phyloP scores from a whole-genome alignment of 2,888 invertebrate species.

The Scaptomyza cyrtandrae region DNA sequence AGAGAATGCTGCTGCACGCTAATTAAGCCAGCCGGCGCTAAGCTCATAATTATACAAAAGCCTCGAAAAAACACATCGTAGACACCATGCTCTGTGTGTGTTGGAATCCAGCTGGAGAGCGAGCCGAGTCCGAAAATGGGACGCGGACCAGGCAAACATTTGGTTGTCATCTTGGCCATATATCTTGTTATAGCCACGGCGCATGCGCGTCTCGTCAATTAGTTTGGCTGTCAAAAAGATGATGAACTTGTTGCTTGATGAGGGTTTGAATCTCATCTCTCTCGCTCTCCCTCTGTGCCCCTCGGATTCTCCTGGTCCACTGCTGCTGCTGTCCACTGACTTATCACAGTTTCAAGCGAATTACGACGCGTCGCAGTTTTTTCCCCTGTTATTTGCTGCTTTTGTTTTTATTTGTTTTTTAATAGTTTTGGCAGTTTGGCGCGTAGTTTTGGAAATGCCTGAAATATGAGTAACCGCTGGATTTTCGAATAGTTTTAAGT shows the following conservation, averaged over 20 bases:
- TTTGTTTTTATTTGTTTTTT: slow-evolving; percentile 38
- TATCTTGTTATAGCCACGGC: slow-evolving; percentile 74
- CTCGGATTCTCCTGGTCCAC: slow-evolving; percentile 42
- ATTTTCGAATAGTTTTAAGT: slow-evolving; percentile 18
- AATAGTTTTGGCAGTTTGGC: slow-evolving; percentile 75
- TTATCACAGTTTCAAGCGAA: slow-evolving; percentile 80
- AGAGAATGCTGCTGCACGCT: slow-evolving; percentile 55
- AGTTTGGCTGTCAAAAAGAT: slow-evolving; percentile 83
- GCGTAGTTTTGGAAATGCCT: slow-evolving; percentile 66
- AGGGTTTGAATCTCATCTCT: slow-evolving; percentile 68
- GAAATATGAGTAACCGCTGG: slow-evolving; percentile 71
- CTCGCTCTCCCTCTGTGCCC: slow-evolving; percentile 33
- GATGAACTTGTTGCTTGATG: slow-evolving; percentile 83
- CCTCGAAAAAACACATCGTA: slow-evolving; percentile 30
- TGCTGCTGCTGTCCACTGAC: slow-evolving; percentile 56
- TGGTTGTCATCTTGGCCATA: slow-evolving; percentile 75
- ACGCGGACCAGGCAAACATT: slow-evolving; percentile 28
- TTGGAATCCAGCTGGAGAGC: slow-evolving; percentile 11
- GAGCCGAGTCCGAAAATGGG: neutral
- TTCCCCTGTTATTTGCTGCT: slow-evolving; percentile 36
- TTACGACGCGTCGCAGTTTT: slow-evolving; percentile 67
- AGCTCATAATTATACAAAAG: slow-evolving; percentile 81
- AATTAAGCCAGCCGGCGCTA: slow-evolving; percentile 80
- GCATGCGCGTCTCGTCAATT: slow-evolving; percentile 82
- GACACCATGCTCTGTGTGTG: slow-evolving; percentile 20